Conservation (phyloP, 2,797 vertebrate species). For the Cynopterus sphinx region DNA sequence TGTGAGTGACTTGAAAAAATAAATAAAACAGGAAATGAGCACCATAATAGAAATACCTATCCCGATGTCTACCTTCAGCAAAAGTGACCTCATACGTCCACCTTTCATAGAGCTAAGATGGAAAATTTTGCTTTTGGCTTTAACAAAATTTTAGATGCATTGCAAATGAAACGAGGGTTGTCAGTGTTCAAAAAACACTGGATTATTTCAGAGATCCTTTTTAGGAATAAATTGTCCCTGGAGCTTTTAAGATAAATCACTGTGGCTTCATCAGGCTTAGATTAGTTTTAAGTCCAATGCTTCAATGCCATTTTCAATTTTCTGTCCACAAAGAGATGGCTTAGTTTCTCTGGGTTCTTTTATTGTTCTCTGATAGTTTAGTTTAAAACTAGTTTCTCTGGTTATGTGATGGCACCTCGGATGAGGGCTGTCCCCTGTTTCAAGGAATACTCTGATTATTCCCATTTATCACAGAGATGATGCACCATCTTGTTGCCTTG, state of each 20-base stretch:
- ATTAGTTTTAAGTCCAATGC: constrained; percentile 16
- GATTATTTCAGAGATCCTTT: constrained; percentile 6
- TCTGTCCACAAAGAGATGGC: constrained; percentile 1
- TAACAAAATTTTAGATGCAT: constrained; percentile 9
- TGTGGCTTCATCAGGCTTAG: constrained; percentile 38
- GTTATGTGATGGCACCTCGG: not conserved
- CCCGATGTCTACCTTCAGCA: accelerated
- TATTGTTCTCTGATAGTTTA: not conserved
- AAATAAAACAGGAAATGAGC: not conserved
- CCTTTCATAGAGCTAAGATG: not conserved
- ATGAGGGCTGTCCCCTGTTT: not conserved
- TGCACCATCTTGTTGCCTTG: accelerated
- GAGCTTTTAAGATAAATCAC: constrained; percentile 59
- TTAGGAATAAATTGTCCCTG: constrained; percentile 49
- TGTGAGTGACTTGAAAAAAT: not conserved
- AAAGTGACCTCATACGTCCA: not conserved
- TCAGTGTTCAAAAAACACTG: constrained; percentile 39
- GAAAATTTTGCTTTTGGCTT: not conserved
- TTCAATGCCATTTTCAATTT: constrained; percentile 34
- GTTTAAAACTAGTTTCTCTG: not conserved
- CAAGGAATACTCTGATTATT: not conserved
- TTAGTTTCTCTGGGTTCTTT: not conserved
- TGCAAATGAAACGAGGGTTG: constrained; percentile 28
- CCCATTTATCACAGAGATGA: not conserved
- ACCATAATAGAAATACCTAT: not conserved